Base-by-base conservation (phyloP, 2,888 invertebrate genomes). In the Tenthredo distinguenda region DNA sequence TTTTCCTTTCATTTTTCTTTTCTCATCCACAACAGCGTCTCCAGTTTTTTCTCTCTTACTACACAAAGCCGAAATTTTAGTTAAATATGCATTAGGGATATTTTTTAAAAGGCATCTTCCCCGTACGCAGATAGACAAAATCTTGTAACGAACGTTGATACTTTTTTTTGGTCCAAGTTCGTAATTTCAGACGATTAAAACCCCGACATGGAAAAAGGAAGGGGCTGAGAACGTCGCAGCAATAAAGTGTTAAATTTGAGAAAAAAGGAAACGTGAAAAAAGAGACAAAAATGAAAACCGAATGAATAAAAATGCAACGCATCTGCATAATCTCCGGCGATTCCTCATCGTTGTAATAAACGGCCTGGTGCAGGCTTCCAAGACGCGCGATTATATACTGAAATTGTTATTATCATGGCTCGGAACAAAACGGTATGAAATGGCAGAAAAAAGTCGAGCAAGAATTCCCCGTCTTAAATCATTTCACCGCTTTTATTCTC, bases 281-380 rank as follows among this genome's bases (percentile, higher is more conserved):
- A 43, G 18, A 7, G 34, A 10, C n/a, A 47, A 72, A 31, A 50
- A 50, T 21, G 21, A 43, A 47, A 62, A 79, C 18, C 37, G 82
- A 83, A 87, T 68, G 87, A 87, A 84, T 87, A 86, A 88, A 86
- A 89, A 87, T 89, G 85, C 86, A 85, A 74, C 79, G 82, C 85
- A 85, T 84, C 74, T 85, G 89, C 88, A 89, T 90, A 89, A 90
- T 90, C 87, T 86, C 76, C 84, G 86, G 85, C 88, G 88, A 89
- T 91, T 87, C 88, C 87, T 91, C 89, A 90, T 88, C 88, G 88
- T 85, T 84, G 90, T 88, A 89, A 90, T 91, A 91, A 90, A 90
- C 87, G 90, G 90, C 90, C 86, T 86, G 88, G 84, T 87, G 86
- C 86, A 55, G 55, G 55, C 43, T 86, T 88, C 86, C 89, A 88